These are phyloP conservation scores for Vicugna pacos DNA, from an alignment of 2,113 vertebrate genomes.

Conservation along the genomic window DNA sequence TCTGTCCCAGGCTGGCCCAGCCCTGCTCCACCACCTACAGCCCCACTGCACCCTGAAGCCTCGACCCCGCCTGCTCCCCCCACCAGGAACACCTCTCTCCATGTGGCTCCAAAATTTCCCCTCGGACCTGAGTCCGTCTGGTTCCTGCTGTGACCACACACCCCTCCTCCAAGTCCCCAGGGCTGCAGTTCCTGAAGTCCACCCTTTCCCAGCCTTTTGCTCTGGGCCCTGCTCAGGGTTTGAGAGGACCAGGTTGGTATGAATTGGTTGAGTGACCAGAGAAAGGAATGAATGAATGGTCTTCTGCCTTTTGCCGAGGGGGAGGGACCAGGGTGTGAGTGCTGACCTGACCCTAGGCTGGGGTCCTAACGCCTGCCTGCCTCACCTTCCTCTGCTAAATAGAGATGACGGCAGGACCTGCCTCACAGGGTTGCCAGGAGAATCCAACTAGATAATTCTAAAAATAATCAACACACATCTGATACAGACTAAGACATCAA, in stretches of 20 bases:
- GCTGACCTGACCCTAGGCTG: background rate
- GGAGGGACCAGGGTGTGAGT: too few relatives aligned
- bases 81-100: background rate
- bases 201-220: background rate
- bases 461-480: background rate
- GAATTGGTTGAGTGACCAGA: background rate
- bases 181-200: background rate
- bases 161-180: too few relatives aligned
- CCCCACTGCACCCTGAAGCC: background rate
- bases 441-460: background rate
- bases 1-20: background rate
- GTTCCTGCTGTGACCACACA: background rate
- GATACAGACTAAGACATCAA: background rate
- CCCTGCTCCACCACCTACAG: background rate
- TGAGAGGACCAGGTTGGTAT: background rate
- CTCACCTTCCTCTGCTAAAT: background rate
- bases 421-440: background rate
- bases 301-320: background rate
- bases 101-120: background rate
- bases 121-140: background rate
- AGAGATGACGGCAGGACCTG: background rate
- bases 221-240: background rate
- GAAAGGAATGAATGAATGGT: background rate
- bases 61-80: background rate
- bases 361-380: background rate